A percentile compares a stretch with the other conserved stretches of the same genome.
phyloP scores from a whole-genome alignment of 2,113 vertebrate genomes.

The Pelecanus crispus region DNA sequence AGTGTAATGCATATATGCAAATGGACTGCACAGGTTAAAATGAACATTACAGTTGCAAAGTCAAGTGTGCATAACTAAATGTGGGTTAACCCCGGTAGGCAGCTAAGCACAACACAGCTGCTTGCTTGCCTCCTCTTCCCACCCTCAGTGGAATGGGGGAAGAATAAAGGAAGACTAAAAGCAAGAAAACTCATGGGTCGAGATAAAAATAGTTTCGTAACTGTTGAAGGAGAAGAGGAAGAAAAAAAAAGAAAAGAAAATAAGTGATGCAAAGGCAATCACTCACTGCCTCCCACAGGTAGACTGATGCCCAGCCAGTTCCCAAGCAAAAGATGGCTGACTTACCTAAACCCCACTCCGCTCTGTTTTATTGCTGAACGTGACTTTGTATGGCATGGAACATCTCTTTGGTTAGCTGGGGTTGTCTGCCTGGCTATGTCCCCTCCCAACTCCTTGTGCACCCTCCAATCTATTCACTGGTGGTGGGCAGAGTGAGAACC shows the following conservation, averaged over 20 bases:
- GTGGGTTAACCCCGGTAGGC: neutral
- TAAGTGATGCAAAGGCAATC: neutral
- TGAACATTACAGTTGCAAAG: neutral
- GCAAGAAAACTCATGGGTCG: neutral
- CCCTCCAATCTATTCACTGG: rapidly evolving
- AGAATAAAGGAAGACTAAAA: neutral
- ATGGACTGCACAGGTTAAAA: neutral
- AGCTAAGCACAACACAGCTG: neutral
- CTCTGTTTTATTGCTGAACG: neutral
- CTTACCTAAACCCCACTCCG: neutral
- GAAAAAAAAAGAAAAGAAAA: neutral
- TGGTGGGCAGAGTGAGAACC: neutral
- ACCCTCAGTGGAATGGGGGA: neutral
- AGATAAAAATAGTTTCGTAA: neutral
- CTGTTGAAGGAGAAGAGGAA: neutral
- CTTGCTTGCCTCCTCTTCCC: neutral
- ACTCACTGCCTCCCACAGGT: neutral
- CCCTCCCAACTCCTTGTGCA: neutral
- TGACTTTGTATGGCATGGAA: rapidly evolving
- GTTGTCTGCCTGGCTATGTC: neutral
- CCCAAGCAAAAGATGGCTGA: neutral
- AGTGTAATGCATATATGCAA: neutral
- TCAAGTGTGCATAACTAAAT: neutral
- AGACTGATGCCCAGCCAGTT: neutral
- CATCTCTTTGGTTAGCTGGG: neutral